These are phyloP conservation scores for Biston betularia DNA, from an alignment of 2,888 invertebrate species.

Conservation along the genomic window DNA sequence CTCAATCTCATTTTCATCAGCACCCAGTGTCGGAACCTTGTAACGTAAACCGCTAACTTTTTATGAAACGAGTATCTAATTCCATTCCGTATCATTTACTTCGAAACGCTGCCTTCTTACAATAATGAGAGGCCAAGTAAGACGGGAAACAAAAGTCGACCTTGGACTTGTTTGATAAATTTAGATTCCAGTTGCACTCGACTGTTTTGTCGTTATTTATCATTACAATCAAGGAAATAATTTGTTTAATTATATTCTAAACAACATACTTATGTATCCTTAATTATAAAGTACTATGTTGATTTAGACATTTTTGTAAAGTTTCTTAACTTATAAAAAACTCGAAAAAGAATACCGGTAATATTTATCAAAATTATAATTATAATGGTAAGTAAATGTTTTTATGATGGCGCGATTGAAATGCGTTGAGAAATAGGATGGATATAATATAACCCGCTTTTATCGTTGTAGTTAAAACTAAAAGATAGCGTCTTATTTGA, in stretches of 20 bases:
- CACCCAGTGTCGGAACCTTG: constrained; percentile 15
- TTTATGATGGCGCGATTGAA: too few species aligned
- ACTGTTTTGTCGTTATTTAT: constrained; percentile 1
- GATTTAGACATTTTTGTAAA: not conserved
- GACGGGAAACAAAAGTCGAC: constrained; percentile 2
- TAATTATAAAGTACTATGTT: not conserved
- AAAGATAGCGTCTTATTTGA: too few species aligned
- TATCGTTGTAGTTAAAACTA: too few species aligned
- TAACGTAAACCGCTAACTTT: constrained; percentile 8
- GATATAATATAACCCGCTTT: too few species aligned
- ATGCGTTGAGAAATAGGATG: too few species aligned
- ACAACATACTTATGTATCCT: not conserved
- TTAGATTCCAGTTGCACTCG: not conserved
- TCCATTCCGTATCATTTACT: constrained; percentile 17
- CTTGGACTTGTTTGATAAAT: constrained; percentile 5
- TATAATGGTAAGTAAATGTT: too few species aligned
- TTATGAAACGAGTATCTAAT: constrained; percentile 9
- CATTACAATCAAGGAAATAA: not conserved
- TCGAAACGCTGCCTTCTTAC: constrained; percentile 11
- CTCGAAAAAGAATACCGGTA: too few species aligned
- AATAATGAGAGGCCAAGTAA: constrained; percentile 11
- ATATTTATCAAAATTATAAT: too few species aligned
- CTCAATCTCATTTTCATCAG: constrained; percentile 11
- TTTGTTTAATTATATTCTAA: not conserved
- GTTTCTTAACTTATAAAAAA: too few species aligned